Percentiles rank a stretch among this genome's conserved stretches.
These are phyloP conservation scores for Anas platyrhynchos DNA, from an alignment of 2,113 vertebrate species.

Conservation along the genomic window DNA sequence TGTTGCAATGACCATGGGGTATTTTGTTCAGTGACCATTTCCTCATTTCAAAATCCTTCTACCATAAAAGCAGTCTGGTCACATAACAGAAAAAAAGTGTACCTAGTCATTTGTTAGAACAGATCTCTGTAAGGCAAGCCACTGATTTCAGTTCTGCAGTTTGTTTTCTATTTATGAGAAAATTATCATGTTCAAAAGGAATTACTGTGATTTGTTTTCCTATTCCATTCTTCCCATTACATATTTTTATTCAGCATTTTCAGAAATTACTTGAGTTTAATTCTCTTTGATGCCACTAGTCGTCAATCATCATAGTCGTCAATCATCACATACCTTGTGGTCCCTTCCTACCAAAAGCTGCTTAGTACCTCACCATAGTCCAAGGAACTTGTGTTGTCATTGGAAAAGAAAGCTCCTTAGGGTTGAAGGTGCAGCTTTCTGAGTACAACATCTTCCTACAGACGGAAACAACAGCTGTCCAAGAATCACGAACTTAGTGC, in stretches of 20 bases:
- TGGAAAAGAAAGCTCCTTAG: background rate
- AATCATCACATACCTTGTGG: background rate
- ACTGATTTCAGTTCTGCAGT: background rate
- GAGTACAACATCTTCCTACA: background rate
- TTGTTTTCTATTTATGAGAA: constrained; percentile 7
- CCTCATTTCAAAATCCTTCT: background rate
- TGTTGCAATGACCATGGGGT: background rate
- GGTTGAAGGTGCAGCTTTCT: background rate
- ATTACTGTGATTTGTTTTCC: background rate
- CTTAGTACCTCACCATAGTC: background rate
- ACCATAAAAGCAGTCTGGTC: background rate
- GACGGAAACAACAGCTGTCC: background rate
- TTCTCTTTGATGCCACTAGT: background rate
- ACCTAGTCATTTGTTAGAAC: background rate
- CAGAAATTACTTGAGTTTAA: background rate
- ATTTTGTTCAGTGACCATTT: background rate
- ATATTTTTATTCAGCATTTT: background rate
- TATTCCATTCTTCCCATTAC: background rate
- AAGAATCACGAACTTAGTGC: background rate
- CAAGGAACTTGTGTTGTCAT: background rate
- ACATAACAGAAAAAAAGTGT: background rate
- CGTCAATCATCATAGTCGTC: background rate
- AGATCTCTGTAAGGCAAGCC: background rate
- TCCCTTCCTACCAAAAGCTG: background rate
- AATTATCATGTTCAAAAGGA: background rate